Percentiles rank a stretch among this genome's conserved stretches.
These are phyloP conservation scores for Otus sunia DNA, from an alignment of 2,113 vertebrate species.

Conservation along the genomic window DNA sequence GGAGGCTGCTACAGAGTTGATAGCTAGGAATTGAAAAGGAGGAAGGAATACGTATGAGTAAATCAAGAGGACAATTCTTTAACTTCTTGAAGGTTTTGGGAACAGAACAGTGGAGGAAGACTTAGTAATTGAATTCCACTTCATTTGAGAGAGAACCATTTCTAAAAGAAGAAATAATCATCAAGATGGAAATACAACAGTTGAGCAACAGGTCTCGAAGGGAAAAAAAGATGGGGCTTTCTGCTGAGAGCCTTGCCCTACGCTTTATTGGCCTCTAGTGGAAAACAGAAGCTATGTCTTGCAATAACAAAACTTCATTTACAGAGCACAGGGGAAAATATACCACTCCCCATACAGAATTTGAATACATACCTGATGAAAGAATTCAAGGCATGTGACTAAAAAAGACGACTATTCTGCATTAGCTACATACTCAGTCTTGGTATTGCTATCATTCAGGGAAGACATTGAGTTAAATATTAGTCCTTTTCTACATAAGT, in stretches of 20 bases:
- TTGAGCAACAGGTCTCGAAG: neutral
- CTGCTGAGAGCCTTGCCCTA: neutral
- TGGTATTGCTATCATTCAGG: neutral
- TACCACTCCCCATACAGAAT: neutral
- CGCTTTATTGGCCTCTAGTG: constrained; percentile 71
- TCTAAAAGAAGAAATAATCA: neutral
- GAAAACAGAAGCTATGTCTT: neutral
- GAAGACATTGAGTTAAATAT: neutral
- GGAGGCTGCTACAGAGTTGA: neutral
- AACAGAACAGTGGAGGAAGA: neutral
- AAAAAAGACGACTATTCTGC: neutral
- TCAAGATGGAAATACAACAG: neutral
- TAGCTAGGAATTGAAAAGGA: neutral
- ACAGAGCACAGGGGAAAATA: neutral
- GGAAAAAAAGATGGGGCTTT: neutral
- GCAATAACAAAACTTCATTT: neutral
- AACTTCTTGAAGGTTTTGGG: neutral
- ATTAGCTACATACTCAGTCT: neutral
- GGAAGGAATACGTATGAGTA: accelerated
- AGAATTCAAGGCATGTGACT: neutral
- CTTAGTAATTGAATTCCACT: neutral
- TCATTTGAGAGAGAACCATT: neutral
- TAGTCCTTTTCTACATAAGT: neutral
- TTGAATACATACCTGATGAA: neutral
- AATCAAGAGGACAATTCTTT: neutral